Evolutionary conservation across 2,888 invertebrate genomes (phyloP), one percentile per base, ranked within the genome.

Genomic region (Megastigmus dorsalis): DNA sequence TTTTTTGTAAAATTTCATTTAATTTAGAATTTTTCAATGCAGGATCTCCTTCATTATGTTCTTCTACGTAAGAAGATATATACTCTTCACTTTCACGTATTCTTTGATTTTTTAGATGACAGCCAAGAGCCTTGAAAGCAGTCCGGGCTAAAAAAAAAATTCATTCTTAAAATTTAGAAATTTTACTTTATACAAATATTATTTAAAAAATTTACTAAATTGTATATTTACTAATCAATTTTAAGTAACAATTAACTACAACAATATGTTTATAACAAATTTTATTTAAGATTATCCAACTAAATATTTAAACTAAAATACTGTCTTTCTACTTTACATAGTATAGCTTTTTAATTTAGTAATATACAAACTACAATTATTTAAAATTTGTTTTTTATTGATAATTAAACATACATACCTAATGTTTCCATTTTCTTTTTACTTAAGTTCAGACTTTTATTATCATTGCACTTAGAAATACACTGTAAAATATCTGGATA

Each of bases 401-500:
- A 9, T 48, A 43, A 60, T 18, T 57, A 13, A 71, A 28, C 33
- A 41, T 30, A 77, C 79, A 81, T 79, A 86, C 86, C 86, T n/a
- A 84, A 67, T 7, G 59, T 50, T 43, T 79, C 50, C 59, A 79
- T 79, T 52, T 54, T 72, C 18, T 66, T 79, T 23, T 73, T 75
- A 28, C 70, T 67, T 43, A 86, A 72, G 4, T 77, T 73, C 9
- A 87, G 76, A 15, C 82, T 78, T 26, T 80, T 68, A 1, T 77
- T 68, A 0, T 74, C 57, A 43, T 86, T 85, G 55, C 84, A 84
- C 7, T 76, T 80, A 4, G 48, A 50, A 18, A 88, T 80, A 15
- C 85, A 84, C 1, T 83, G 74, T 3, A 84, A 75, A 55, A 88
- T 85, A 67, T 88, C 88, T 2, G 54, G 41, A 76, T 84, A 86